Conservation (phyloP, 2,797 vertebrate species). For the Rhodeus uyekii region DNA sequence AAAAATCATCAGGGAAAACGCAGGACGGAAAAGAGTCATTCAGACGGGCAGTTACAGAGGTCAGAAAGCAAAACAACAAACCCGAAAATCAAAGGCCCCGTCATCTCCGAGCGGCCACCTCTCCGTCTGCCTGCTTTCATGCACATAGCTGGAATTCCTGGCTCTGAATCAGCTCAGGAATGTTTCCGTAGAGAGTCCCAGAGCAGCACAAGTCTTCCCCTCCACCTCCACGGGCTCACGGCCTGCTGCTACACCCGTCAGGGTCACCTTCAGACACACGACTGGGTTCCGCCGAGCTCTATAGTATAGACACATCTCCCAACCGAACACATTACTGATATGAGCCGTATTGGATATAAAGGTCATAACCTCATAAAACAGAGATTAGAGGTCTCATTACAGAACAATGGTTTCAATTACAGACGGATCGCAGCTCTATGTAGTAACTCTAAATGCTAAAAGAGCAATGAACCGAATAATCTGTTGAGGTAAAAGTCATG, state of each 20-base stretch:
- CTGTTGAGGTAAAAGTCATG: neutral
- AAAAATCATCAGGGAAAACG: neutral
- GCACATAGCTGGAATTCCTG: slow-evolving; percentile 63
- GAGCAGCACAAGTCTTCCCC: slow-evolving; percentile 22
- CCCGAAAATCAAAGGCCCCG: slow-evolving; percentile 16
- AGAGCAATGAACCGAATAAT: neutral
- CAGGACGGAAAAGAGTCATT: neutral
- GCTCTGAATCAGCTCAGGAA: slow-evolving; percentile 42
- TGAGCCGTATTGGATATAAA: neutral
- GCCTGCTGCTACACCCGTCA: slow-evolving; percentile 41
- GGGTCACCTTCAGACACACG: slow-evolving; percentile 11
- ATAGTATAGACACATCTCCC: neutral
- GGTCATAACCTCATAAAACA: slow-evolving; percentile 11
- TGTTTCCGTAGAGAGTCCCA: slow-evolving; percentile 42
- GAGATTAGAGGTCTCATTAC: slow-evolving; percentile 16
- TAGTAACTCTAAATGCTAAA: neutral
- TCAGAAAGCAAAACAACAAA: slow-evolving; percentile 27
- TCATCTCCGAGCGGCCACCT: neutral
- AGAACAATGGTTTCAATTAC: slow-evolving; percentile 25
- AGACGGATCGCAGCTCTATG: neutral
- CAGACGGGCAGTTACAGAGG: neutral
- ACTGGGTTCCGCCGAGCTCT: neutral
- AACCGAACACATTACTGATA: neutral
- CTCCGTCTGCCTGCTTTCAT: slow-evolving; percentile 49
- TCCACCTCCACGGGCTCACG: slow-evolving; percentile 46